Base-by-base conservation (phyloP, 2,113 vertebrate species). In the Pyxicephalus adspersus region DNA sequence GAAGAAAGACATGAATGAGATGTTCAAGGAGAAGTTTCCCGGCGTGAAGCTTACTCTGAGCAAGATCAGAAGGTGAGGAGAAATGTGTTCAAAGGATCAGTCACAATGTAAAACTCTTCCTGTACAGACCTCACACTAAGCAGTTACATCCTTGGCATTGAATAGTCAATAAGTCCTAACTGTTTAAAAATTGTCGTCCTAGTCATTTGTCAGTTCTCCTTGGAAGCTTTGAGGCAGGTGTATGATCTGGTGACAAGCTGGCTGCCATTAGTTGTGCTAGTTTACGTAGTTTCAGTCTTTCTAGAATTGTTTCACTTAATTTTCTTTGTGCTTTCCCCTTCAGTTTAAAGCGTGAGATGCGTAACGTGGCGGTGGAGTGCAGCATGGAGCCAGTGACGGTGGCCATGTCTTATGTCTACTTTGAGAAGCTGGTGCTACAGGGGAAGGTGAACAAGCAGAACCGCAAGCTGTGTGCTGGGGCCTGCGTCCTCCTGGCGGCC, bases 1-100 rank as follows among this genome's bases (percentile, higher is more conserved):
- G 92, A 99, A 99, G 88, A 98, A 97, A 85, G 97, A 98, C 91
- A 99, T 99, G 98, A 99, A 99, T 3, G 98, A 99, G 91, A 98
- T 96, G 0, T 99, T 99, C 58, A 95, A 93, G 83, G 98, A 98
- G 85, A 99, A 99, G 90, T 98, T 96, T 86, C 98, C 98, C 28
- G 94, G 99, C 87, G 94, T 99, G 84, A 97, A 94, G 84, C 91
- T 99, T 83, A 99, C 98, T 0, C 87, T 99, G 85, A 99, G 97
- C 90, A 99, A 99, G 84, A 98, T 99, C 23, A 94, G 96, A 87
- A 99, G 98, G 98, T 99, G 88, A 89, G 23, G 67, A n/a, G 11
- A 34, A 5, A 16, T 0, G 15, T n/a, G n/a, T n/a, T n/a, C n/a
- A n/a, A n/a, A n/a, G n/a, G n/a, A n/a, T n/a, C n/a, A n/a, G n/a